A percentile compares a stretch with the other conserved stretches of the same genome.
Evolutionary conservation across 2,113 vertebrate genomes (phyloP).

Genomic region (Solea solea): DNA sequence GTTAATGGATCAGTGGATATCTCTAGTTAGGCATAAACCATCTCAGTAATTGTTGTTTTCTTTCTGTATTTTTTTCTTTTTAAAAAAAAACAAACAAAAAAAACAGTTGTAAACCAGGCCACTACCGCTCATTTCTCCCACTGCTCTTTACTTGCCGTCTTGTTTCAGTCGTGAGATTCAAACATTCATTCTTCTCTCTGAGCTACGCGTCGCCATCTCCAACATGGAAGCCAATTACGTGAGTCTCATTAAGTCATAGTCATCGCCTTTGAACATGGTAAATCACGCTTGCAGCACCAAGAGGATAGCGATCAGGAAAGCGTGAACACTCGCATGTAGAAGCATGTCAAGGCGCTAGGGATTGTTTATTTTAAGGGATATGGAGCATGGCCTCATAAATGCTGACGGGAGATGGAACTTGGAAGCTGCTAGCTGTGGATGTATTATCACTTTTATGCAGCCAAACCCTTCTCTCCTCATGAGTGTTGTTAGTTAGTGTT

Average conservation of each 20-base stretch:
- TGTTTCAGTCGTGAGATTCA: slow-evolving; percentile 18
- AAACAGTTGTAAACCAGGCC: too few relatives aligned
- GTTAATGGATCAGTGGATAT: background rate
- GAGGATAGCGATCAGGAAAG: slow-evolving; percentile 59
- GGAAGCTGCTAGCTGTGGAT: slow-evolving; percentile 8
- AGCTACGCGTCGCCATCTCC: slow-evolving; percentile 15
- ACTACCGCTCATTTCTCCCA: too few relatives aligned
- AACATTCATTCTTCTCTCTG: slow-evolving; percentile 15
- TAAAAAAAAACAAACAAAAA: background rate
- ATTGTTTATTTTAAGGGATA: slow-evolving; percentile 45
- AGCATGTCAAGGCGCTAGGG: slow-evolving; percentile 41
- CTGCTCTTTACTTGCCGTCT: background rate
- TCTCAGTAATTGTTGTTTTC: background rate
- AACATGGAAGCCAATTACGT: slow-evolving; percentile 64
- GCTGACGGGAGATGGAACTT: slow-evolving; percentile 29
- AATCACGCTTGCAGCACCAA: slow-evolving; percentile 57
- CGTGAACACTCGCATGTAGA: slow-evolving; percentile 47
- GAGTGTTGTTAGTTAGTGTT: background rate
- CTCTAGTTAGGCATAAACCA: background rate
- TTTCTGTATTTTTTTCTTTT: background rate
- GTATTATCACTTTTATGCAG: background rate
- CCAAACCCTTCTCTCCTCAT: background rate
- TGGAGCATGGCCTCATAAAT: slow-evolving; percentile 12
- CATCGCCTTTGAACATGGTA: slow-evolving; percentile 66
- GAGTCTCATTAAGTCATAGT: slow-evolving; percentile 57